These are phyloP conservation scores for Macaria notata DNA, from an alignment of 2,888 invertebrate species.

Conservation along the genomic window DNA sequence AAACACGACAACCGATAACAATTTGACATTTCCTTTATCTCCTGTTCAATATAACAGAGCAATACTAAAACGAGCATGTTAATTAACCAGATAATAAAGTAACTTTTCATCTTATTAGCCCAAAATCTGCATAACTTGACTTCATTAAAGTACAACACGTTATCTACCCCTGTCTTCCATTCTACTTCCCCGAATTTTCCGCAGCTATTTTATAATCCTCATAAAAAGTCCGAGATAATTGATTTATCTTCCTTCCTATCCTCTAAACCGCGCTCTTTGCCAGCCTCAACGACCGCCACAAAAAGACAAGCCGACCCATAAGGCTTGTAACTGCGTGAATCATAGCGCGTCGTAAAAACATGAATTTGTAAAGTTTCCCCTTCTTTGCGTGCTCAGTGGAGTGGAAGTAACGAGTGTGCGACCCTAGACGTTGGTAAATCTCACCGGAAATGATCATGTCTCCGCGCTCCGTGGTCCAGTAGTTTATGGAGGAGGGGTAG, in stretches of 20 bases:
- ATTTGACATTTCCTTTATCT: slow-evolving; percentile 13
- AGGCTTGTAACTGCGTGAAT: slow-evolving; percentile 38
- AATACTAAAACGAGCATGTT: no score
- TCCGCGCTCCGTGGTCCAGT: slow-evolving; percentile 95
- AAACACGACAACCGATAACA: slow-evolving; percentile 11
- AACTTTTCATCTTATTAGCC: no score
- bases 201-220: slow-evolving; percentile 25
- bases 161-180: slow-evolving; percentile 9
- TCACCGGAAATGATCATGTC: slow-evolving; percentile 97
- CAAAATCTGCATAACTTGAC: slow-evolving; percentile 2
- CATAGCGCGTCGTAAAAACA: slow-evolving; percentile 40
- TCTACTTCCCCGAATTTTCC: slow-evolving; percentile 17
- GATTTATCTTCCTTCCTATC: slow-evolving; percentile 25
- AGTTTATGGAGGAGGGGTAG: slow-evolving; percentile 96
- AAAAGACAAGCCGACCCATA: slow-evolving; percentile 36
- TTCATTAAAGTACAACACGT: slow-evolving; percentile 5
- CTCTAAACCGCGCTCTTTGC: slow-evolving; percentile 18
- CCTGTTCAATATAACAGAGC: no score
- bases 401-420: slow-evolving; percentile 35
- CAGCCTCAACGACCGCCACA: slow-evolving; percentile 24
- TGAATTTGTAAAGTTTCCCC: slow-evolving; percentile 40
- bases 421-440: slow-evolving; percentile 46
- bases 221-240: slow-evolving; percentile 27
- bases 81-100: no score
- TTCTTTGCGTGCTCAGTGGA: slow-evolving; percentile 37